Percentiles rank a stretch among this genome's conserved stretches.
Conservation (phyloP, 2,888 invertebrate genomes). For the Sphaerophoria rueppellii region DNA sequence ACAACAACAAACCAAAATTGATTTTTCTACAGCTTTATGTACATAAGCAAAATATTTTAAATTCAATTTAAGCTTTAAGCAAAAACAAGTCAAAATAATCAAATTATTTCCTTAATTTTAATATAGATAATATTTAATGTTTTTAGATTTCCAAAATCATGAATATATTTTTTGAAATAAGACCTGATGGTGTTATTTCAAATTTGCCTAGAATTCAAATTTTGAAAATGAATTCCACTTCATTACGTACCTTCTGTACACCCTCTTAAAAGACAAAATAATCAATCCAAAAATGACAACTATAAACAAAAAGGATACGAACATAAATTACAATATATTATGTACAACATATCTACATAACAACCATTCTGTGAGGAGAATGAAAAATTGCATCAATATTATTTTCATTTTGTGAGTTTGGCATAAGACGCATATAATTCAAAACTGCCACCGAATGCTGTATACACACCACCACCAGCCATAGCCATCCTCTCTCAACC, state of each 20-base stretch:
- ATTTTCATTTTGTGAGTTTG: constrained; percentile 39
- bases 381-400: constrained; percentile 60
- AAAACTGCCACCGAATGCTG: neutral
- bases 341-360: neutral
- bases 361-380: constrained; percentile 32
- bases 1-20: no score
- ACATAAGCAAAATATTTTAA: no score
- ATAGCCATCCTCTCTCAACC: neutral
- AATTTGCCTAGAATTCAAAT: neutral
- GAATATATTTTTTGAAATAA: no score
- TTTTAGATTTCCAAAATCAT: neutral
- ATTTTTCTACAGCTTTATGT: no score
- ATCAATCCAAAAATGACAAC: neutral
- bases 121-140: neutral
- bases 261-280: neutral
- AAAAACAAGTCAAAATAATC: neutral
- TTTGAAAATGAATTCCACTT: neutral
- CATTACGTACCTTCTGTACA: neutral
- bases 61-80: no score
- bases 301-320: constrained; percentile 26
- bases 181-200: no score
- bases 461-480: neutral
- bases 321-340: constrained; percentile 59
- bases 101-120: neutral
- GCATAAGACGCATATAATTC: constrained; percentile 55